Conservation (phyloP, 2,797 vertebrate species). For the Pogonophryne albipinna region DNA sequence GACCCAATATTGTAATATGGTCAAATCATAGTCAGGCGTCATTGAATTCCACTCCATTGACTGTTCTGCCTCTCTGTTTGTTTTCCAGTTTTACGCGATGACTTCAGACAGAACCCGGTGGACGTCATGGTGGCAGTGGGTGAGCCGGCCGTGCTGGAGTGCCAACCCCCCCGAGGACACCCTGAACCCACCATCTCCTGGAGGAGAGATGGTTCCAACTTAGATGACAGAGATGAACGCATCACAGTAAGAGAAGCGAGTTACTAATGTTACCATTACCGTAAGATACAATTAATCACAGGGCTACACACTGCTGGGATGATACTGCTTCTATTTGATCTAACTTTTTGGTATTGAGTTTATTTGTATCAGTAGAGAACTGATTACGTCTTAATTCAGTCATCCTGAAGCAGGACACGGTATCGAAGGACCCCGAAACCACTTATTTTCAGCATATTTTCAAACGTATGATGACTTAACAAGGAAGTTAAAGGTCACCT, state of each 20-base stretch:
- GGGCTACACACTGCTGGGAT: slow-evolving; percentile 3
- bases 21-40: slow-evolving; percentile 5
- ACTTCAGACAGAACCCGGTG: slow-evolving; percentile 95
- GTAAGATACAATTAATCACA: neutral
- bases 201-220: slow-evolving; percentile 90
- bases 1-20: slow-evolving; percentile 23
- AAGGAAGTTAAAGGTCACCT: too few species aligned
- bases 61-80: slow-evolving; percentile 18
- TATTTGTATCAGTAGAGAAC: slow-evolving; percentile 12
- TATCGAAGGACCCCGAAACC: too few species aligned
- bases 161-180: slow-evolving; percentile 94
- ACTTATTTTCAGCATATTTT: too few species aligned
- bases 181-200: slow-evolving; percentile 96
- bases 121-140: slow-evolving; percentile 95
- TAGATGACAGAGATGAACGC: slow-evolving; percentile 92
- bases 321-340: neutral
- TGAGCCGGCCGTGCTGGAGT: slow-evolving; percentile 95
- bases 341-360: slow-evolving; percentile 21
- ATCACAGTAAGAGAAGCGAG: slow-evolving; percentile 88
- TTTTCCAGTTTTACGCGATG: slow-evolving; percentile 91
- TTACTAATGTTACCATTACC: neutral
- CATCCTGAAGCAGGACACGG: neutral
- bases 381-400: slow-evolving; percentile 15
- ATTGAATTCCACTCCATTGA: slow-evolving; percentile 3
- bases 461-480: too few species aligned